phyloP scores from a whole-genome alignment of 2,888 invertebrate species.

The Cryptocephalus moraei region DNA sequence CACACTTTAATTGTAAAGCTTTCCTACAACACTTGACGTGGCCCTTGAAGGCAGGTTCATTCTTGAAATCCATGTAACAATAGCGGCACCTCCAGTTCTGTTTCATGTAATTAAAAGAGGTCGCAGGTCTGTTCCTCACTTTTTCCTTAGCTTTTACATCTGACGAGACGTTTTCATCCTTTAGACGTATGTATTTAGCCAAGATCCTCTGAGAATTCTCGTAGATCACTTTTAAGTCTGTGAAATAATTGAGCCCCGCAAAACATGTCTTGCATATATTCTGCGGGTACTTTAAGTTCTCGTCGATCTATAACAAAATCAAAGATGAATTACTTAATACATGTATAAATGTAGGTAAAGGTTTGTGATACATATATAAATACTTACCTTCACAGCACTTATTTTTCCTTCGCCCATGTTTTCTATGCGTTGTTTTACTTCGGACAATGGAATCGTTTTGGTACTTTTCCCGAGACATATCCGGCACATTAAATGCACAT shows the following conservation, averaged over 20 bases:
- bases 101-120: not conserved
- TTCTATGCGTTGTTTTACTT: too few relatives aligned
- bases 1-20: not conserved
- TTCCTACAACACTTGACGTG: slow-evolving; percentile 1
- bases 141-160: slow-evolving; percentile 1
- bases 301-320: slow-evolving; percentile 3
- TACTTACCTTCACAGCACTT: too few relatives aligned
- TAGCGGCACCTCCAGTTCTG: not conserved
- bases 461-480: too few relatives aligned
- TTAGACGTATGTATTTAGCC: slow-evolving; percentile 3
- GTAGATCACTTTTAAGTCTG: slow-evolving; percentile 4
- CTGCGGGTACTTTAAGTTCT: slow-evolving; percentile 1
- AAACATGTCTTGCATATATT: slow-evolving; percentile 3
- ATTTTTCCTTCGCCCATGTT: too few relatives aligned
- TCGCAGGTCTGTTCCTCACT: not conserved
- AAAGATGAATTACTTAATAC: not conserved
- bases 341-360: too few relatives aligned
- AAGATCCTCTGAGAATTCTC: slow-evolving; percentile 5
- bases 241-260: slow-evolving; percentile 1
- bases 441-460: too few relatives aligned
- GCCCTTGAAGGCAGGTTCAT: not conserved
- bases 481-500: too few relatives aligned
- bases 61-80: slow-evolving; percentile 2
- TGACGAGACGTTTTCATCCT: not conserved
- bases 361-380: too few relatives aligned